These are phyloP conservation scores for Paramormyrops hopkinsi DNA, from an alignment of 2,797 vertebrate species.

Conservation along the genomic window DNA sequence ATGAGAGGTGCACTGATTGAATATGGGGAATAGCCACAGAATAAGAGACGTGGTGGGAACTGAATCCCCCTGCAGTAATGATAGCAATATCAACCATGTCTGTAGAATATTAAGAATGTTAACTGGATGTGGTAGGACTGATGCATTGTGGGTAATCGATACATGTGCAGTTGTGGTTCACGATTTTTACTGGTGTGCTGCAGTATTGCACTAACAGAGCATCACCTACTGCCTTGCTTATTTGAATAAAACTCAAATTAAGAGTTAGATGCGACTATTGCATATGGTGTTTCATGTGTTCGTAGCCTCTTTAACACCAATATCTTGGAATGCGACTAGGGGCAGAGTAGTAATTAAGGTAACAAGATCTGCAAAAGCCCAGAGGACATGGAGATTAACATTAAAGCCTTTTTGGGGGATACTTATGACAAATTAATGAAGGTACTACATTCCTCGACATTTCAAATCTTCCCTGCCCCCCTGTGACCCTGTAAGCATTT, in stretches of 20 bases:
- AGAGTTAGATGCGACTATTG: background rate
- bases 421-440: background rate
- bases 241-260: background rate
- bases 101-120: background rate
- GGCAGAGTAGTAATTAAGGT: background rate
- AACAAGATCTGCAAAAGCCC: background rate
- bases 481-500: background rate
- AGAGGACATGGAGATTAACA: background rate
- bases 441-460: background rate
- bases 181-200: background rate
- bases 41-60: background rate
- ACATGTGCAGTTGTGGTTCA: background rate
- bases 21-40: background rate
- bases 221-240: background rate
- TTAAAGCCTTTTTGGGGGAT: background rate
- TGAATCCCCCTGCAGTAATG: background rate
- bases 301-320: background rate
- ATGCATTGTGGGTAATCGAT: background rate
- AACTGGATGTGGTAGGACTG: background rate
- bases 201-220: background rate
- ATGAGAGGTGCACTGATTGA: background rate
- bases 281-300: background rate
- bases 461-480: background rate
- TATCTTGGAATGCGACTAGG: background rate
- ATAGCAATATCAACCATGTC: background rate